Evolutionary conservation across 2,797 vertebrate species (phyloP).

Genomic region (Aldrovandia affinis): DNA sequence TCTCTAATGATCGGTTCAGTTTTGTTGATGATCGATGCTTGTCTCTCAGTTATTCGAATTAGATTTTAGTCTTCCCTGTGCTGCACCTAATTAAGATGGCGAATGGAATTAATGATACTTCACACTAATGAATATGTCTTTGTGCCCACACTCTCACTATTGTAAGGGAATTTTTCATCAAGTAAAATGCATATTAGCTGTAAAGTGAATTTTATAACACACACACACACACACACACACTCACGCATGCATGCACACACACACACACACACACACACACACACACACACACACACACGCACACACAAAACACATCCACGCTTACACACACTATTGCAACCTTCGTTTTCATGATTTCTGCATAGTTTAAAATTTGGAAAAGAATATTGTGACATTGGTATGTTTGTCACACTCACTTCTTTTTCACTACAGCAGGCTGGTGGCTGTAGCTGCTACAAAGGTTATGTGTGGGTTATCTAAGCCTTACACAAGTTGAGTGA

Average conservation of each 20-base stretch:
- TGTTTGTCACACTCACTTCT: slow-evolving; percentile 65
- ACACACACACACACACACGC: background rate
- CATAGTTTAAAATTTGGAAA: slow-evolving; percentile 51
- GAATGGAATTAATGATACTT: slow-evolving; percentile 75
- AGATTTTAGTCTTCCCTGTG: slow-evolving; percentile 62
- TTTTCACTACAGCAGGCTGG: slow-evolving; percentile 56
- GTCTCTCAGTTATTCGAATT: slow-evolving; percentile 74
- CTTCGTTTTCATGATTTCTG: slow-evolving; percentile 46
- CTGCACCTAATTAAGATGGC: slow-evolving; percentile 70
- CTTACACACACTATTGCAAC: slow-evolving; percentile 29
- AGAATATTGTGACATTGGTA: slow-evolving; percentile 51
- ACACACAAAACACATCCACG: too few relatives aligned
- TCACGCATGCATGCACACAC: background rate
- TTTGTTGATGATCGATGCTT: slow-evolving; percentile 55
- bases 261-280: background rate
- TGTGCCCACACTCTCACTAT: slow-evolving; percentile 60
- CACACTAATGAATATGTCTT: slow-evolving; percentile 73
- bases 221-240: background rate
- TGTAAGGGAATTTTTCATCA: slow-evolving; percentile 55
- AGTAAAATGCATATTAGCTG: slow-evolving; percentile 37
- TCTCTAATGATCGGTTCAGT: slow-evolving; percentile 48
- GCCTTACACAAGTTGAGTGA: slow-evolving; percentile 60
- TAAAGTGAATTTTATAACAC: background rate
- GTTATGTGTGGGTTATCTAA: slow-evolving; percentile 67
- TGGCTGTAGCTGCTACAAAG: slow-evolving; percentile 64